These are phyloP conservation scores for Myrmophylax atrothorax DNA, from an alignment of 2,113 vertebrate species.

Conservation along the genomic window DNA sequence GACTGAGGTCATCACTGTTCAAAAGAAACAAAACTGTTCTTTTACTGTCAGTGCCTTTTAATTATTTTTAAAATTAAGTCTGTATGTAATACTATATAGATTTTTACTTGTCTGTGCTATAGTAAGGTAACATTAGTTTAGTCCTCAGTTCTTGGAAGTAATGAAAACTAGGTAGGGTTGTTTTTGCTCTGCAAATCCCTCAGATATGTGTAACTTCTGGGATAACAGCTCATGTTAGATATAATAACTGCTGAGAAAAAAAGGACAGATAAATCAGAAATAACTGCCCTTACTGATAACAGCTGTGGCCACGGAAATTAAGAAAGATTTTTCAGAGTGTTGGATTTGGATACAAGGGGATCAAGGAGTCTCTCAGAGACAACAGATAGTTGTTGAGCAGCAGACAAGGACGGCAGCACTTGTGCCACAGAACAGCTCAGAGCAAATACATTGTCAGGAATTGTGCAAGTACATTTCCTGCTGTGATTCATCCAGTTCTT, in stretches of 20 bases:
- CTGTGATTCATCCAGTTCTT: background rate
- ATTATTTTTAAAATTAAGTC: background rate
- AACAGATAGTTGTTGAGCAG: background rate
- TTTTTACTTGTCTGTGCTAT: background rate
- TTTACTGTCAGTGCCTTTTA: background rate
- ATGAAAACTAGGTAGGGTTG: background rate
- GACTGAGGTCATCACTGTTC: background rate
- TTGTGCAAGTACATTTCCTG: background rate
- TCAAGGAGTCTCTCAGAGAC: background rate
- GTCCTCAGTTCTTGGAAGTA: background rate
- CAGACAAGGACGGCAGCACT: background rate
- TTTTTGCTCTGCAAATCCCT: background rate
- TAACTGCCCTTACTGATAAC: background rate
- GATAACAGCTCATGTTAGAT: background rate
- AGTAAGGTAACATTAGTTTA: background rate
- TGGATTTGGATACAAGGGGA: background rate
- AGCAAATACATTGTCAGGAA: background rate
- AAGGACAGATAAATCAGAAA: background rate
- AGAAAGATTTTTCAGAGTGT: background rate
- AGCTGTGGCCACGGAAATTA: background rate
- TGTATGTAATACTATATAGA: background rate
- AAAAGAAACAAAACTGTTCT: background rate
- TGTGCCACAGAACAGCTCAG: background rate
- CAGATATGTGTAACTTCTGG: background rate
- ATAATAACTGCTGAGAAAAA: background rate